Conservation (phyloP, 2,113 vertebrate species). For the Archilochus colubris region DNA sequence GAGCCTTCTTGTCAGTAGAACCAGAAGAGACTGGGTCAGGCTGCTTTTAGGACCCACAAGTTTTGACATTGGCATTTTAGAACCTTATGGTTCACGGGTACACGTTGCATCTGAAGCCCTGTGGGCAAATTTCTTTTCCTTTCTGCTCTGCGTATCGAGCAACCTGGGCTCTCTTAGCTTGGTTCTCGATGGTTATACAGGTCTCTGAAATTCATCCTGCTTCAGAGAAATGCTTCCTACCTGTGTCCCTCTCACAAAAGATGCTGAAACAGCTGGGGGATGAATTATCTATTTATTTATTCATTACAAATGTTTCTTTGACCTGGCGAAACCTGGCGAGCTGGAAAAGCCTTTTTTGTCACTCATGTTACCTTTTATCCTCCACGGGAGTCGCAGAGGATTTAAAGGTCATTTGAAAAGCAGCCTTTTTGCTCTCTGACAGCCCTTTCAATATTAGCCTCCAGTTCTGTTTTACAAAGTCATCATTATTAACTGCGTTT, state of each 20-base stretch:
- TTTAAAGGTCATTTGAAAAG: conserved; percentile 67
- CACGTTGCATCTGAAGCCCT: neutral
- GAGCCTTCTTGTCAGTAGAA: rapidly evolving
- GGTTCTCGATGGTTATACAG: neutral
- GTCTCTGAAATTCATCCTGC: neutral
- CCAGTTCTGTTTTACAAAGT: conserved; percentile 64
- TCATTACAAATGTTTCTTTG: conserved; percentile 26
- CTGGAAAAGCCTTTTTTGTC: conserved; percentile 36
- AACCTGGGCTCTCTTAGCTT: neutral
- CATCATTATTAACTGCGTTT: conserved; percentile 45
- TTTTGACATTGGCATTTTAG: neutral
- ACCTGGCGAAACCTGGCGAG: conserved; percentile 1
- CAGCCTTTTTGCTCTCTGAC: conserved; percentile 63
- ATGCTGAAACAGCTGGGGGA: neutral
- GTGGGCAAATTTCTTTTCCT: neutral
- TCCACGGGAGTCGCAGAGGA: neutral
- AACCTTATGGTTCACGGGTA: neutral
- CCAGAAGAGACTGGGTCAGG: neutral
- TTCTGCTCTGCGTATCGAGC: neutral
- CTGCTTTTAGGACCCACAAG: neutral
- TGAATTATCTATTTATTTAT: conserved; percentile 60
- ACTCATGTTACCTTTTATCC: conserved; percentile 33
- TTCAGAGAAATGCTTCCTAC: neutral
- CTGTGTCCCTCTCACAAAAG: neutral
- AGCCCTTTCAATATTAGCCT: conserved; percentile 35